Percentiles rank a stretch among this genome's conserved stretches.
Conservation (phyloP, 2,888 invertebrate species). For the Lasioglossum figueresi region DNA sequence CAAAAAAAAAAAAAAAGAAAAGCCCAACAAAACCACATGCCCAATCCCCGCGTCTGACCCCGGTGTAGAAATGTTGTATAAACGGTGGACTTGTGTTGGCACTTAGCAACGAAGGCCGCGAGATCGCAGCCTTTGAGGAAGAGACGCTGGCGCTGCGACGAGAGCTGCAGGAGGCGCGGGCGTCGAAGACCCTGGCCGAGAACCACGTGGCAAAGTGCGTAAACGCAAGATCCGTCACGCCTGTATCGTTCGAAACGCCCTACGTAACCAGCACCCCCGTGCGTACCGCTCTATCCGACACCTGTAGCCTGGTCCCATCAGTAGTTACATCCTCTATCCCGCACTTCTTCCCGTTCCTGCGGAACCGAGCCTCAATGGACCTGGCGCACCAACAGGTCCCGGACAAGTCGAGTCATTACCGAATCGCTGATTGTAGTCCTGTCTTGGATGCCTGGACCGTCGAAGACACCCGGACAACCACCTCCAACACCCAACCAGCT, state of each 20-base stretch:
- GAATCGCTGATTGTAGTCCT: constrained; percentile 34
- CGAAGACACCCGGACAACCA: constrained; percentile 4
- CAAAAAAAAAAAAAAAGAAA: not conserved
- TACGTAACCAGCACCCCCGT: constrained; percentile 82
- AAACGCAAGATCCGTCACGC: constrained; percentile 75
- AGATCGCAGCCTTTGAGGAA: constrained; percentile 82
- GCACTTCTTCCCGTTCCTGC: constrained; percentile 29
- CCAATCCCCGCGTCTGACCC: constrained; percentile 8
- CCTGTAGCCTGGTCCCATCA: constrained; percentile 55
- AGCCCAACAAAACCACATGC: not conserved
- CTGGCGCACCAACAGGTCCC: constrained; percentile 37
- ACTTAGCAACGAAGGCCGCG: constrained; percentile 78
- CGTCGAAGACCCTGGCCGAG: constrained; percentile 77
- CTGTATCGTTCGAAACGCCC: constrained; percentile 76
- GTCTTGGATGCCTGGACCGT: constrained; percentile 9
- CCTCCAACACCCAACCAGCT: not conserved
- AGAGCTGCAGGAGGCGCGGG: constrained; percentile 82
- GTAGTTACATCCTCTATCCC: constrained; percentile 19
- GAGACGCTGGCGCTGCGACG: constrained; percentile 81
- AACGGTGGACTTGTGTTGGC: constrained; percentile 66
- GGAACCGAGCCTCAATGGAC: constrained; percentile 48
- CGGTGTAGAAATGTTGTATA: constrained; percentile 27
- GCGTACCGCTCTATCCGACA: constrained; percentile 76
- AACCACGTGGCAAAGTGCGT: constrained; percentile 82
- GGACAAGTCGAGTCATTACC: constrained; percentile 45